Conservation (phyloP, 2,888 invertebrate genomes). For the Alentia gelatinosa region DNA sequence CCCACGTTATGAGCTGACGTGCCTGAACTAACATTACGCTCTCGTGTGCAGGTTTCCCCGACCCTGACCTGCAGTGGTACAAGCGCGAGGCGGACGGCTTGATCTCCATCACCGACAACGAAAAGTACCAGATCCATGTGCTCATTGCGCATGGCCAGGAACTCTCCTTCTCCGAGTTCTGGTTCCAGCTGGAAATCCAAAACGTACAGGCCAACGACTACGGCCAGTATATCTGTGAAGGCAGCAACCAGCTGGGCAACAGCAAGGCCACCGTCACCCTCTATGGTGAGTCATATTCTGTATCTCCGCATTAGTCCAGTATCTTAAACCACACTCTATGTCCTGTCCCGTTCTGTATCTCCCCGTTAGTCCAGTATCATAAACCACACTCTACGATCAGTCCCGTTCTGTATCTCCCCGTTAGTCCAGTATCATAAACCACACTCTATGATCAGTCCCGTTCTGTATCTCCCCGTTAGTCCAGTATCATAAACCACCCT, state of each 20-base stretch:
- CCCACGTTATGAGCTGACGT: too few relatives aligned
- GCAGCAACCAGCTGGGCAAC: slow-evolving; percentile 71
- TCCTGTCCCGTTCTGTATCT: too few relatives aligned
- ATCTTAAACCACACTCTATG: too few relatives aligned
- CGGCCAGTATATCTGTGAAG: slow-evolving; percentile 75
- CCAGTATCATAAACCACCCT: too few relatives aligned
- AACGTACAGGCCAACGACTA: slow-evolving; percentile 78
- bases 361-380: too few relatives aligned
- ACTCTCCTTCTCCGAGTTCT: slow-evolving; percentile 70
- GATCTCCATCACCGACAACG: slow-evolving; percentile 72
- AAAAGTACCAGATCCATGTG: slow-evolving; percentile 75
- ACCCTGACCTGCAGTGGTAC: slow-evolving; percentile 74
- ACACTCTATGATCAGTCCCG: too few relatives aligned
- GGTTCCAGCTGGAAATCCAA: slow-evolving; percentile 78
- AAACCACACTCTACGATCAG: too few relatives aligned
- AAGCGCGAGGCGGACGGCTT: slow-evolving; percentile 65
- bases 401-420: too few relatives aligned
- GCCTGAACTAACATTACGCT: too few relatives aligned
- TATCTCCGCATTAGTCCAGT: too few relatives aligned
- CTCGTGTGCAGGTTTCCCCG: slow-evolving; percentile 72
- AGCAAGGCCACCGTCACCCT: slow-evolving; percentile 68
- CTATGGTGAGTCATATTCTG: slow-evolving; percentile 77
- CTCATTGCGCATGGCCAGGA: slow-evolving; percentile 71
- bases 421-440: too few relatives aligned
- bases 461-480: too few relatives aligned